A percentile compares a stretch with the other conserved stretches of the same genome.
phyloP scores from a whole-genome alignment of 2,113 vertebrate species.

The Ptyas mucosa region DNA sequence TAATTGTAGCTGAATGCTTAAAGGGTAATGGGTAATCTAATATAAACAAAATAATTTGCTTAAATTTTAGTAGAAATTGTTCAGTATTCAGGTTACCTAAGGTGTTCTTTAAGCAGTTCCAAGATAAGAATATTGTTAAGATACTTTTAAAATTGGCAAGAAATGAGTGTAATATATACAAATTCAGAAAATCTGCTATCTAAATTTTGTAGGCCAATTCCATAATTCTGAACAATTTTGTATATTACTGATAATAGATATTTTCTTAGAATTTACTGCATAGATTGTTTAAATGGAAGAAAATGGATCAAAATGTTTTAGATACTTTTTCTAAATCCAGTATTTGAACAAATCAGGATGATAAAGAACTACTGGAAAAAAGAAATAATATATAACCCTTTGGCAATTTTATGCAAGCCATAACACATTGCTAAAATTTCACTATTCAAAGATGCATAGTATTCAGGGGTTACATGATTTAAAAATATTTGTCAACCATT shows the following conservation, averaged over 20 bases:
- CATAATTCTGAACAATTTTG: neutral
- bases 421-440: neutral
- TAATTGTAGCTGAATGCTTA: neutral
- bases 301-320: too few relatives aligned
- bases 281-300: neutral
- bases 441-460: neutral
- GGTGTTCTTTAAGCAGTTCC: neutral
- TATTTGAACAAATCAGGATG: too few relatives aligned
- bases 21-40: neutral
- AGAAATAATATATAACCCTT: neutral
- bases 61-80: neutral
- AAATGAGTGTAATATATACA: neutral
- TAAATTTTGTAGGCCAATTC: neutral
- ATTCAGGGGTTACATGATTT: neutral
- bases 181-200: neutral
- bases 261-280: neutral
- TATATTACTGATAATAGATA: neutral
- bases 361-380: neutral
- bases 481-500: neutral
- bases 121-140: neutral
- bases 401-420: neutral
- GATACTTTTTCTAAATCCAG: too few relatives aligned
- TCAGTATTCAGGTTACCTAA: neutral
- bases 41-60: neutral
- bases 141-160: neutral